Evolutionary conservation across 2,797 vertebrate genomes (phyloP).

Genomic region (Brachyalestes nurse): DNA sequence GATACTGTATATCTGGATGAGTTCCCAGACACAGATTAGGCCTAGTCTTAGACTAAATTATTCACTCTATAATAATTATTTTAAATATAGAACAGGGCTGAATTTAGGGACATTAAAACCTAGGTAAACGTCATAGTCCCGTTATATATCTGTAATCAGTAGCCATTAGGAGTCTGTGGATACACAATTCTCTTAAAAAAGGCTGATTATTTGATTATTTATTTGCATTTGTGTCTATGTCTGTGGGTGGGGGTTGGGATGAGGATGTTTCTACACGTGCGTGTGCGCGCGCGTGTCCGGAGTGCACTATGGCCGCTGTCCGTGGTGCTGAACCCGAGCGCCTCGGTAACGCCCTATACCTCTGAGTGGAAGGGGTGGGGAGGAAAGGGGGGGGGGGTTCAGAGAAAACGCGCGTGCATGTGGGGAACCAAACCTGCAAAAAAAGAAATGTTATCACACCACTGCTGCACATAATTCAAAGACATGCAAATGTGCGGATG

Average conservation of each 20-base stretch:
- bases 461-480: slow-evolving; percentile 28
- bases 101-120: background rate
- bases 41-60: background rate
- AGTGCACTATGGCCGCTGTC: slow-evolving; percentile 48
- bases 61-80: background rate
- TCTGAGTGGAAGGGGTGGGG: background rate
- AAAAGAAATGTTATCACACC: background rate
- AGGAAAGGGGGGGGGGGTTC: background rate
- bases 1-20: background rate
- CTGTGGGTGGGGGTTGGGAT: background rate
- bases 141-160: background rate
- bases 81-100: background rate
- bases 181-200: too few species aligned
- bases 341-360: slow-evolving; percentile 58
- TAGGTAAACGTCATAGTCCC: background rate
- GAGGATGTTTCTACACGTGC: background rate
- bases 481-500: slow-evolving; percentile 1
- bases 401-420: background rate
- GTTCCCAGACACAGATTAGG: background rate
- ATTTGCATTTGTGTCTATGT: slow-evolving; percentile 5
- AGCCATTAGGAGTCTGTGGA: background rate
- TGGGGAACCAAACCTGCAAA: background rate
- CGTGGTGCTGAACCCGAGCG: slow-evolving; percentile 54
- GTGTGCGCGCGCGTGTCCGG: slow-evolving; percentile 23
- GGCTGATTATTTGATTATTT: background rate